Evolutionary conservation across 2,888 invertebrate species (phyloP), one percentile per base, ranked within the genome.

Genomic region (Stramonita haemastoma): DNA sequence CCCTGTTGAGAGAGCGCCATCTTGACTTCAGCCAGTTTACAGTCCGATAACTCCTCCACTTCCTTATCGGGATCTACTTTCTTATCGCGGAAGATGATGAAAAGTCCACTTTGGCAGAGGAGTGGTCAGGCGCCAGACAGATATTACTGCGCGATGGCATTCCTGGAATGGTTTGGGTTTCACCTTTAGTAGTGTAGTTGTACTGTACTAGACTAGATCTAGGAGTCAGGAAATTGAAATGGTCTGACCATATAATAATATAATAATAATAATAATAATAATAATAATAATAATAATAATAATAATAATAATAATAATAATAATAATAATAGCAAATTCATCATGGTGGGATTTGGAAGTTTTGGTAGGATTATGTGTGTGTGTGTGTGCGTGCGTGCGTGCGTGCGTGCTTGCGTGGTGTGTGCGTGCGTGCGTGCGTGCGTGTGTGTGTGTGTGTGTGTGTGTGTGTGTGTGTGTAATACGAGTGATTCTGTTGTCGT

Each of bases 91-190:
- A 26, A 73, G 73, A 73, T 73, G 73, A 73, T 73, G 73, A 73
- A 73, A 73, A 73, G 73, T 73, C 73, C 73, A 73, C 73, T 73
- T 73, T 73, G 73, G 73, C 73, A n/a, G 73, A 73, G 73, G 73
- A 73, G 73, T 73, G 73, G 73, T 73, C 73, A 73, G 73, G 73
- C 73, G 73, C 73, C 73, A 73, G 73, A 73, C 73, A 26, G 73
- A 73, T 46, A 46, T 73, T 73, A 73, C 73, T 73, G n/a, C 73
- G 73, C 73, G n/a, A 11, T 73, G 73, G 73, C 73, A 73, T 73
- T 73, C 73, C n/a, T n/a, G 73, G 29, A n/a, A n/a, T n/a, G 73
- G 60, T 60, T 5, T n/a, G 22, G 5, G 73, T n/a, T 83, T 13
- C 36, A 79, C 83, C 8, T 46, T 2, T 46, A 46, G 46, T 46